These are phyloP conservation scores for Caranx ignobilis DNA, from an alignment of 2,113 vertebrate species.

Conservation along the genomic window DNA sequence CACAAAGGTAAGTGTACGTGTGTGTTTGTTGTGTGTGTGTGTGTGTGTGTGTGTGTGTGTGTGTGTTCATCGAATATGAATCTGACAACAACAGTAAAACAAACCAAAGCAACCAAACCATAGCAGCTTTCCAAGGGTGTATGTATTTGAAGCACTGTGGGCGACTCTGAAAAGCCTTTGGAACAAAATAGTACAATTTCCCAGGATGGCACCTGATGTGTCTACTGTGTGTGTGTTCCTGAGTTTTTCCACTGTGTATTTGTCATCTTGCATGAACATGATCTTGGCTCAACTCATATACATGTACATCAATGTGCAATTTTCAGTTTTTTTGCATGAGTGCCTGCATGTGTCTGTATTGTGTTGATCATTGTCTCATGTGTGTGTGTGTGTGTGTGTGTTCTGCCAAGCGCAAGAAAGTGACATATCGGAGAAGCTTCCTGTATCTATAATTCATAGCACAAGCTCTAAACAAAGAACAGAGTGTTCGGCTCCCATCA, in stretches of 20 bases:
- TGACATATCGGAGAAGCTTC: slow-evolving; percentile 63
- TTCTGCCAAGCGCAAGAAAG: slow-evolving; percentile 49
- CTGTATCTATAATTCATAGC: slow-evolving; percentile 76
- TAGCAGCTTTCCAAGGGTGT: slow-evolving; percentile 25
- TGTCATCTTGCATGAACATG: not conserved
- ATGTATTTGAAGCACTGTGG: slow-evolving; percentile 45
- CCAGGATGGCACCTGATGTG: slow-evolving; percentile 36
- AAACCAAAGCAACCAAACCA: slow-evolving; percentile 23
- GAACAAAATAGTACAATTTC: slow-evolving; percentile 43
- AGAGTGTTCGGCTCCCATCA: slow-evolving; percentile 60
- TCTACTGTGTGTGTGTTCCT: not conserved
- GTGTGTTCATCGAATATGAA: slow-evolving; percentile 8
- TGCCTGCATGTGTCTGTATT: slow-evolving; percentile 11
- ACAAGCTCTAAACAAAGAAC: slow-evolving; percentile 71
- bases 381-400: slow-evolving; percentile 17
- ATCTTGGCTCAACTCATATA: not conserved
- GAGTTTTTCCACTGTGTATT: not conserved
- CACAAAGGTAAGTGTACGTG: too few species aligned
- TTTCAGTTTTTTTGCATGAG: not conserved
- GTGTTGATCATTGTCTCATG: slow-evolving; percentile 16
- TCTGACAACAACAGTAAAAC: slow-evolving; percentile 35
- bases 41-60: not conserved
- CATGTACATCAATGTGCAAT: slow-evolving; percentile 9
- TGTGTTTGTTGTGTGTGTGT: not conserved
- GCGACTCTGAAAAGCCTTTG: slow-evolving; percentile 46